A percentile compares a stretch with the other conserved stretches of the same genome.
phyloP scores from a whole-genome alignment of 2,797 vertebrate genomes.

The Nyctibius grandis region DNA sequence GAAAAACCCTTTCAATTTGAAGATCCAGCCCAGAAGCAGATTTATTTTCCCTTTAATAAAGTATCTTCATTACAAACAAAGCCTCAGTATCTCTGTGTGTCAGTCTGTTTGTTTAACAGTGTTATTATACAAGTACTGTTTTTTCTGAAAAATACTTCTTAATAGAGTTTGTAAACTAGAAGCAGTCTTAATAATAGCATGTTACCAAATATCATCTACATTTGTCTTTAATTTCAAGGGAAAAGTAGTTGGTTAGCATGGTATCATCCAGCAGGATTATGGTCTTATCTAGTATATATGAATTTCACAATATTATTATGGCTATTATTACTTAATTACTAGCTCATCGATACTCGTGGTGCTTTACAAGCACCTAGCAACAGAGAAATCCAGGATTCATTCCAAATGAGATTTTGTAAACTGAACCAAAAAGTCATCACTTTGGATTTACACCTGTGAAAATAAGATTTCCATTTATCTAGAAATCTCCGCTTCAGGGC shows the following conservation, averaged over 20 bases:
- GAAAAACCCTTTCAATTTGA: conserved; percentile 48
- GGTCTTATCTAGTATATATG: neutral
- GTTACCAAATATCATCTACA: neutral
- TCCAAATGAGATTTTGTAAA: neutral
- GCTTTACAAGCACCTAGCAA: neutral
- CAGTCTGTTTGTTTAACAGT: neutral
- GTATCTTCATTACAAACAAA: neutral
- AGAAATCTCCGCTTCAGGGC: neutral
- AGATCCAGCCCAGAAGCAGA: conserved; percentile 9
- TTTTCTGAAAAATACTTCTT: neutral
- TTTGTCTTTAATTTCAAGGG: neutral
- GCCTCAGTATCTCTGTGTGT: neutral
- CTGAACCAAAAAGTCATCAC: neutral
- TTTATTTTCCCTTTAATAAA: conserved; percentile 41
- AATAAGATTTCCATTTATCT: neutral
- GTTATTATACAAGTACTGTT: neutral
- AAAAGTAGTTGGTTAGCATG: neutral
- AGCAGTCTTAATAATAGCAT: neutral
- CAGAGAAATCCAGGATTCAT: neutral
- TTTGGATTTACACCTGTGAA: neutral
- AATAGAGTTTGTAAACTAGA: neutral
- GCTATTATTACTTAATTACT: conserved; percentile 12
- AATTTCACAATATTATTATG: neutral
- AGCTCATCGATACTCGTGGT: neutral
- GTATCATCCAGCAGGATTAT: neutral